Evolutionary conservation across 2,113 vertebrate genomes (phyloP).

Genomic region (Semicossyphus pulcher): DNA sequence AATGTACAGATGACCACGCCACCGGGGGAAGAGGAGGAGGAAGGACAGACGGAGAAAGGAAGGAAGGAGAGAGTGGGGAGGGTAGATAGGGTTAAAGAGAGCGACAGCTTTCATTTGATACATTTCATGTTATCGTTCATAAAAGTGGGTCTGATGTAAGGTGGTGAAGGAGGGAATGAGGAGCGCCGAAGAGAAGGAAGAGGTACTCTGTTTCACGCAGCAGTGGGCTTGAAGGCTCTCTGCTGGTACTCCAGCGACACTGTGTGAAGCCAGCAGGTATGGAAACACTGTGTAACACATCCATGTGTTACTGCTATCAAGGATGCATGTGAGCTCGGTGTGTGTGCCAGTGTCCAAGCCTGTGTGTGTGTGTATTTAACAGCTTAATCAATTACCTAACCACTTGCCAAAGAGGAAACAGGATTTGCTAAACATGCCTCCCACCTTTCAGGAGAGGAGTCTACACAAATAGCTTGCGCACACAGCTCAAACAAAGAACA

Average conservation of each 20-base stretch:
- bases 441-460: constrained; percentile 66
- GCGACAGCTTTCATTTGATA: constrained; percentile 55
- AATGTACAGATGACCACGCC: constrained; percentile 65
- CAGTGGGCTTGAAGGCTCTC: constrained; percentile 51
- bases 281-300: constrained; percentile 46
- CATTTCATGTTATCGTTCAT: constrained; percentile 49
- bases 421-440: constrained; percentile 66
- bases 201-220: constrained; percentile 39
- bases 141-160: constrained; percentile 36
- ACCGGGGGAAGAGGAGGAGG: constrained; percentile 17
- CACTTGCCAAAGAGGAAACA: constrained; percentile 58
- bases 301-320: constrained; percentile 19
- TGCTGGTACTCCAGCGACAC: constrained; percentile 70
- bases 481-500: constrained; percentile 63
- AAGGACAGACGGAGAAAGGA: neutral
- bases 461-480: constrained; percentile 61
- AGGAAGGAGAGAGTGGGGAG: constrained; percentile 26
- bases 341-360: neutral
- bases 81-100: constrained; percentile 28
- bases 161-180: constrained; percentile 17
- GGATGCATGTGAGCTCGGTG: constrained; percentile 7
- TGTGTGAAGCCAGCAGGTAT: constrained; percentile 71
- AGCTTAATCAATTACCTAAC: constrained; percentile 69
- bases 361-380: constrained; percentile 50
- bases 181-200: constrained; percentile 7